phyloP scores from a whole-genome alignment of 2,797 vertebrate species.

The Dryobates pubescens region DNA sequence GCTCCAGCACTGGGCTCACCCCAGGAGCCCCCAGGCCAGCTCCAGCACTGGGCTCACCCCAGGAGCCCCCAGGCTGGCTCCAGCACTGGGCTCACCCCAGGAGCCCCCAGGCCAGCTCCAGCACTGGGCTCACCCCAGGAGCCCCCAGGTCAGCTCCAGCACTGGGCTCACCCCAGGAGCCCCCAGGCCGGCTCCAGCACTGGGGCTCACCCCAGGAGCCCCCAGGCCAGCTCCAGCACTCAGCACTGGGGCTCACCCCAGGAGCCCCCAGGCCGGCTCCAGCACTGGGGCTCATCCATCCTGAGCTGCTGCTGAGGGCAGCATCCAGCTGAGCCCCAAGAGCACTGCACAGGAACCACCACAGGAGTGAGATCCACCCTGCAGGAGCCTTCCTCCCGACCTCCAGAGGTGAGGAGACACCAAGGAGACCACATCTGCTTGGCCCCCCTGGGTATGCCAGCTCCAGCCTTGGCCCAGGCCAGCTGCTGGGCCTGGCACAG shows the following conservation, averaged over 20 bases:
- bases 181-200: too few species aligned
- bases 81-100: neutral
- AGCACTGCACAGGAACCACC: neutral
- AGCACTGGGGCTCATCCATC: neutral
- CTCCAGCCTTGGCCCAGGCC: neutral
- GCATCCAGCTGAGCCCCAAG: neutral
- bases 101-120: neutral
- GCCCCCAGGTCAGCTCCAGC: too few species aligned
- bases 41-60: neutral
- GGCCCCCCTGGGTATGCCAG: neutral
- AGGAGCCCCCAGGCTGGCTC: neutral
- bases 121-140: too few species aligned
- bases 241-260: too few species aligned
- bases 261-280: too few species aligned
- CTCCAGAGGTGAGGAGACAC: neutral
- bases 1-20: neutral
- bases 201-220: too few species aligned
- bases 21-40: neutral
- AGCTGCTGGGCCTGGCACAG: neutral
- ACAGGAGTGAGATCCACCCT: neutral
- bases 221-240: too few species aligned
- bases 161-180: too few species aligned
- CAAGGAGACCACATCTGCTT: neutral
- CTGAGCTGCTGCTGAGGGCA: neutral
- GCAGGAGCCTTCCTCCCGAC: neutral